These are phyloP conservation scores for Indicator maculatus DNA, from an alignment of 2,113 vertebrate species.

Conservation along the genomic window DNA sequence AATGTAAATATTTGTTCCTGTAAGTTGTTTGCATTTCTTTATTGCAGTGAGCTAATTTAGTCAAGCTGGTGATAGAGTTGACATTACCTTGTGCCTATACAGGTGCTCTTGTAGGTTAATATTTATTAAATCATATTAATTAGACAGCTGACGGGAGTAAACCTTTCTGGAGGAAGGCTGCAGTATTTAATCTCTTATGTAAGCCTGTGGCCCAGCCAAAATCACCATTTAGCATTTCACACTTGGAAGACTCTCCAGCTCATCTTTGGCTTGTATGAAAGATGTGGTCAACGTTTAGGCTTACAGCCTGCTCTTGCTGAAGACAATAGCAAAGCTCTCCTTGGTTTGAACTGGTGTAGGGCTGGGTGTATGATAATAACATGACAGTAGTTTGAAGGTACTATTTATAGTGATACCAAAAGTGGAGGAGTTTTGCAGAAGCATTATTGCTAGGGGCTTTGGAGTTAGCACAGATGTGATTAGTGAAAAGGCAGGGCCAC, in stretches of 20 bases:
- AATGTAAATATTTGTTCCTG: neutral
- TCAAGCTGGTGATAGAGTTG: neutral
- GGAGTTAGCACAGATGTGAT: neutral
- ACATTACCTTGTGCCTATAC: neutral
- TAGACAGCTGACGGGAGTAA: neutral
- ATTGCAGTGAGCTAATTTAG: neutral
- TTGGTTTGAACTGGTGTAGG: neutral
- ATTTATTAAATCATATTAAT: slow-evolving; percentile 37
- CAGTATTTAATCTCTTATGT: neutral
- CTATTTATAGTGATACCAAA: neutral
- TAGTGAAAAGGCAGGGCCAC: neutral
- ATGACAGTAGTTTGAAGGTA: neutral
- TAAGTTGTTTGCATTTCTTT: neutral
- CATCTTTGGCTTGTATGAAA: neutral
- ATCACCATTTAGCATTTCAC: neutral
- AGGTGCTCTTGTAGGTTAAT: neutral
- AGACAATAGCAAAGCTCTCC: neutral
- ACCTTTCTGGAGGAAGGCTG: neutral
- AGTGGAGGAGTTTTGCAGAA: neutral
- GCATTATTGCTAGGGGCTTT: neutral
- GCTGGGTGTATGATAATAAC: neutral
- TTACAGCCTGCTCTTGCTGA: neutral
- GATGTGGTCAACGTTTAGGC: neutral
- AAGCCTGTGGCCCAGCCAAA: neutral
- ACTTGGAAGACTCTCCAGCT: neutral